Evolutionary conservation across 2,113 vertebrate species (phyloP).

Genomic region (Perognathus longimembris): DNA sequence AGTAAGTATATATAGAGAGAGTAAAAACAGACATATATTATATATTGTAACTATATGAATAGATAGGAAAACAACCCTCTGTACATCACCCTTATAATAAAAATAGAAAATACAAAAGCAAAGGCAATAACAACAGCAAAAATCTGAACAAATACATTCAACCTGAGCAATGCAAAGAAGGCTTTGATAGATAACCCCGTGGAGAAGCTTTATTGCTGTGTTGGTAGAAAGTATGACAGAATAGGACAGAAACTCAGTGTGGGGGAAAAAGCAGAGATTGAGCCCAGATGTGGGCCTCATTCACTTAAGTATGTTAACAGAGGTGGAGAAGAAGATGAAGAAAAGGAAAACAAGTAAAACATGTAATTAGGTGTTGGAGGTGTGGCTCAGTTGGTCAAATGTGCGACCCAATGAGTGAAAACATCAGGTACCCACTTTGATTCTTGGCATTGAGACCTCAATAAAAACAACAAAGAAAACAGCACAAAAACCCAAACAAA

Average conservation of each 20-base stretch:
- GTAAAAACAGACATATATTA: too few species aligned
- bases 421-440: too few species aligned
- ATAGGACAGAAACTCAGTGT: neutral
- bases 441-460: too few species aligned
- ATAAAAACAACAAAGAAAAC: too few species aligned
- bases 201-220: fast-evolving
- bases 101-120: neutral
- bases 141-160: neutral
- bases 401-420: too few species aligned
- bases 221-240: neutral
- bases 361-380: neutral
- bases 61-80: too few species aligned
- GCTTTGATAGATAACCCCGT: neutral
- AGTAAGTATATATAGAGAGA: neutral
- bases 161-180: neutral
- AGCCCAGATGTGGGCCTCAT: fast-evolving
- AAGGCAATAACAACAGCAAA: neutral
- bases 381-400: too few species aligned
- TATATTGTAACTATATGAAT: too few species aligned
- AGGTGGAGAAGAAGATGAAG: neutral
- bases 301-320: neutral
- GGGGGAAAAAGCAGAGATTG: neutral
- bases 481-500: too few species aligned
- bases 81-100: neutral
- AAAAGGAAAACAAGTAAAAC: neutral